A percentile compares a stretch with the other conserved stretches of the same genome.
phyloP scores from a whole-genome alignment of 2,888 invertebrate species.

The Trachelus troglodyta region DNA sequence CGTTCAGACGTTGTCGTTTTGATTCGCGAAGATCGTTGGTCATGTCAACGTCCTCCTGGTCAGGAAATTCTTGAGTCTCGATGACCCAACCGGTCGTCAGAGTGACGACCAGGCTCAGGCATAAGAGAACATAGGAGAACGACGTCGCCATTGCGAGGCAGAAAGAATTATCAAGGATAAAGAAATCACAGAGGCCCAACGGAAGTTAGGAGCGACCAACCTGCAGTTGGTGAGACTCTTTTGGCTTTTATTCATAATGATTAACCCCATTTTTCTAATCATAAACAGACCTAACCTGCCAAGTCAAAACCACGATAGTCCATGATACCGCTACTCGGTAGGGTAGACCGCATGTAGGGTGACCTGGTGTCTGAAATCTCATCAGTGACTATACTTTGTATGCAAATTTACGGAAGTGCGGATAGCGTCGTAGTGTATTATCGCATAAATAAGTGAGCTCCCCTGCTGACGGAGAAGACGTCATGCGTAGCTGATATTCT shows the following conservation, averaged over 20 bases:
- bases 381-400: background rate
- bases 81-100: constrained; percentile 26
- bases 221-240: background rate
- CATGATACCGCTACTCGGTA: background rate
- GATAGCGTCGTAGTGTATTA: background rate
- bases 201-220: constrained; percentile 8
- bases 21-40: constrained; percentile 24
- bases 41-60: constrained; percentile 8
- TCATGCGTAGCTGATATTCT: background rate
- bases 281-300: background rate
- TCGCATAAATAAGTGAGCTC: background rate
- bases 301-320: background rate
- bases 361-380: background rate
- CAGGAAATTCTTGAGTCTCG: constrained; percentile 18
- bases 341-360: background rate
- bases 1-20: constrained; percentile 27
- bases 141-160: background rate
- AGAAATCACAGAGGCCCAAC: constrained; percentile 13
- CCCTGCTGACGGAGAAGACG: background rate
- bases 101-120: background rate
- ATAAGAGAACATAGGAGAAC: background rate
- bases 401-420: background rate
- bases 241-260: background rate
- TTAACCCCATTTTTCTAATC: background rate
- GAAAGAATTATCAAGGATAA: background rate